Percentiles rank a stretch among this genome's conserved stretches.
Conservation (phyloP, 1,140 invertebrate species). For the Halyomorpha halys region DNA sequence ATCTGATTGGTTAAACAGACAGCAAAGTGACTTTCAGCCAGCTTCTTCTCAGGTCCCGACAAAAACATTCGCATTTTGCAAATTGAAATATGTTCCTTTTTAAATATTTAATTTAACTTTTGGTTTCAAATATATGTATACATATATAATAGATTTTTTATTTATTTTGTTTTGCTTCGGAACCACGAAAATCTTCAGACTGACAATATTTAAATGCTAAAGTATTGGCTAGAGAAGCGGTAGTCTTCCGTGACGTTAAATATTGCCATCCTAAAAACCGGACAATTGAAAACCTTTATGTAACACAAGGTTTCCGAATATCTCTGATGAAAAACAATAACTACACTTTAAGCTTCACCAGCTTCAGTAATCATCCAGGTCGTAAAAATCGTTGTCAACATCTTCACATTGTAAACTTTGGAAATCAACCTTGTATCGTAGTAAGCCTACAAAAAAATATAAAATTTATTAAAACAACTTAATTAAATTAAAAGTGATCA, state of each 20-base stretch:
- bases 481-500: too few relatives aligned
- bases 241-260: not conserved
- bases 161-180: not conserved
- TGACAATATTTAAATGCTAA: slow-evolving; percentile 12
- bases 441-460: slow-evolving; percentile 61
- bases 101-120: slow-evolving; percentile 3
- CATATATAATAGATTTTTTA: not conserved
- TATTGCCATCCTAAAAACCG: slow-evolving; percentile 10
- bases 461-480: too few relatives aligned
- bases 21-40: too few relatives aligned
- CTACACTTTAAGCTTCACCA: slow-evolving; percentile 9
- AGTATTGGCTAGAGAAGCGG: slow-evolving; percentile 4
- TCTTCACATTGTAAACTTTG: slow-evolving; percentile 90
- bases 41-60: too few relatives aligned
- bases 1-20: not conserved
- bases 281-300: not conserved
- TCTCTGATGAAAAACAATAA: slow-evolving; percentile 9
- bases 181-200: slow-evolving; percentile 5
- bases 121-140: not conserved
- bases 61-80: too few relatives aligned
- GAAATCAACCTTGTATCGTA: slow-evolving; percentile 98
- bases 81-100: not conserved
- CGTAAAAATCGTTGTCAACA: slow-evolving; percentile 70
- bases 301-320: not conserved
- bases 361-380: slow-evolving; percentile 85